phyloP scores from a whole-genome alignment of 1,140 invertebrate genomes.

The Drosophila truncata region DNA sequence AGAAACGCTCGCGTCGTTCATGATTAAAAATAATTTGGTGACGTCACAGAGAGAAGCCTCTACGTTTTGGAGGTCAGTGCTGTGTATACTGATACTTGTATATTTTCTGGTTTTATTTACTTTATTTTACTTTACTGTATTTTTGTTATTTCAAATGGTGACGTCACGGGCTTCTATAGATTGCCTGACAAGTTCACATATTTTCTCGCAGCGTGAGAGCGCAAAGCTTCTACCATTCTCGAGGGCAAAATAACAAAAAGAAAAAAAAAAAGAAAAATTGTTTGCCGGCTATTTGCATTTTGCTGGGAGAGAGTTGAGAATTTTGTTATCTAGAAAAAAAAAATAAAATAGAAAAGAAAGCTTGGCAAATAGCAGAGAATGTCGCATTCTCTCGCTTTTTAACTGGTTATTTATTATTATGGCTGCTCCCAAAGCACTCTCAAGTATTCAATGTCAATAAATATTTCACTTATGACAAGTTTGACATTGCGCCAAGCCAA shows the following conservation, averaged over 20 bases:
- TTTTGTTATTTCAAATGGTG: constrained; percentile 31
- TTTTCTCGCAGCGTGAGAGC: constrained; percentile 24
- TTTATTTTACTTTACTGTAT: not conserved
- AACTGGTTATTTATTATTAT: constrained; percentile 57
- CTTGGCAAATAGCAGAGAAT: constrained; percentile 4
- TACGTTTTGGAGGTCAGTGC: constrained; percentile 54
- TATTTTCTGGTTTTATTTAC: not conserved
- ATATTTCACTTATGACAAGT: constrained; percentile 77
- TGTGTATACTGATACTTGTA: not conserved
- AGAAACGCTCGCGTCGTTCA: constrained; percentile 31
- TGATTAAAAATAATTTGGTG: constrained; percentile 74
- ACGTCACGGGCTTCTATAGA: constrained; percentile 53
- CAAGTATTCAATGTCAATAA: constrained; percentile 56
- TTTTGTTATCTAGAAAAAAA: constrained; percentile 2
- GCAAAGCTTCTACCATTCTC: constrained; percentile 22
- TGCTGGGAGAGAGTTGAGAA: constrained; percentile 16
- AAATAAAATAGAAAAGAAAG: constrained; percentile 6
- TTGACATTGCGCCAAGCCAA: constrained; percentile 47
- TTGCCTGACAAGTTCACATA: constrained; percentile 49
- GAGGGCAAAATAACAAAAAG: constrained; percentile 8
- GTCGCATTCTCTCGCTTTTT: constrained; percentile 3
- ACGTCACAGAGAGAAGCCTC: constrained; percentile 53
- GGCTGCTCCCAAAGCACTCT: constrained; percentile 12
- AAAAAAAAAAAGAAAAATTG: constrained; percentile 14
- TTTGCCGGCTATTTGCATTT: constrained; percentile 56